phyloP scores from a whole-genome alignment of 1,140 invertebrate species.

The Sarcophaga peregrina region DNA sequence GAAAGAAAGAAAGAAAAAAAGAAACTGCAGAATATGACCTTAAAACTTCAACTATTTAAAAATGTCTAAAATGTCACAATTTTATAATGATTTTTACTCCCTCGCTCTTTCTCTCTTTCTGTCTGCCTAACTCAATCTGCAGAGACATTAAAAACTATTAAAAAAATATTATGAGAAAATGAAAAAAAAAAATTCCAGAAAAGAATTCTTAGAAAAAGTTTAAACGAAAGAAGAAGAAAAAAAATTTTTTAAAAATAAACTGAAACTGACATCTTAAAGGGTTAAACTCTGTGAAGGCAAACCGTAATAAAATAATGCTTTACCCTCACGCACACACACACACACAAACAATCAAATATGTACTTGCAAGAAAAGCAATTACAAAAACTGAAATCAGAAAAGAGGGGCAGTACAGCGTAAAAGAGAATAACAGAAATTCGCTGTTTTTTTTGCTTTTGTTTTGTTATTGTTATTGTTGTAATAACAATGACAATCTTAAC shows the following conservation, averaged over 20 bases:
- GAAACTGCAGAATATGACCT: too few species aligned
- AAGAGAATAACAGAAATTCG: not conserved
- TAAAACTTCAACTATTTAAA: too few species aligned
- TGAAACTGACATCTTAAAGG: not conserved
- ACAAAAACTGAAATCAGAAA: not conserved
- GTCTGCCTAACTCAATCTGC: not conserved
- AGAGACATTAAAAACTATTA: not conserved
- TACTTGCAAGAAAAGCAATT: not conserved
- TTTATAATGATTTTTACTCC: too few species aligned
- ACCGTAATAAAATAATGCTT: not conserved
- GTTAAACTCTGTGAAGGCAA: not conserved
- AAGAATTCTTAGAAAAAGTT: too few species aligned
- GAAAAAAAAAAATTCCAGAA: too few species aligned
- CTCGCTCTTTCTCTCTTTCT: too few species aligned
- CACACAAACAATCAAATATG: not conserved
- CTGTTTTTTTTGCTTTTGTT: not conserved
- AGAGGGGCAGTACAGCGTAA: not conserved
- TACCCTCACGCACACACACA: not conserved
- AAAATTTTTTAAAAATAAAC: not conserved
- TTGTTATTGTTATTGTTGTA: too few species aligned
- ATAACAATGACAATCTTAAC: not conserved
- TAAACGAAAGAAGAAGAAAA: too few species aligned
- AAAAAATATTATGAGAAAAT: not conserved
- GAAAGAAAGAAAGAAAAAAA: too few species aligned
- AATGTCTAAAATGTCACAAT: too few species aligned